phyloP scores from a whole-genome alignment of 2,113 vertebrate genomes.

The Crotalus viridis region DNA sequence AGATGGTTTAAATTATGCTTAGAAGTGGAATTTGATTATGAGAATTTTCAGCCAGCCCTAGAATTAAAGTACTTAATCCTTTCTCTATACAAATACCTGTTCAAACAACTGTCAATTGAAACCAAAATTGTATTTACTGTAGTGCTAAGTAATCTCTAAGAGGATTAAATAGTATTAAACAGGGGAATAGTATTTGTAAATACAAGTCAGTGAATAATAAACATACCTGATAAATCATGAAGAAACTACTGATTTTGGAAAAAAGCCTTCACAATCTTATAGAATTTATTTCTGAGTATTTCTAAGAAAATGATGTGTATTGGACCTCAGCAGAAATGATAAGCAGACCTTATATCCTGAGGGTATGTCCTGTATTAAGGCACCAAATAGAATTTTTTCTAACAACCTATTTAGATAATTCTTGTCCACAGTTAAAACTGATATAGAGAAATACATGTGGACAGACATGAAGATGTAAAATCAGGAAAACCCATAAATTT shows the following conservation, averaged over 20 bases:
- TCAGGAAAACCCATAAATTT: neutral
- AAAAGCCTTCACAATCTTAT: neutral
- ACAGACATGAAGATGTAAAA: neutral
- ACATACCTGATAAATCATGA: neutral
- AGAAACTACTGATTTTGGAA: neutral
- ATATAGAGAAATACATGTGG: neutral
- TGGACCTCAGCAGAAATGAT: neutral
- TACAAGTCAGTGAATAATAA: constrained; percentile 4
- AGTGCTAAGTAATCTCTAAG: constrained; percentile 23
- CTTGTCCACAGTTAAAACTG: neutral
- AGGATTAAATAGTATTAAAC: constrained; percentile 17
- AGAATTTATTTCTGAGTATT: neutral
- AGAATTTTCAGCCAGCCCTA: neutral
- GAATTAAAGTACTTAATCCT: neutral
- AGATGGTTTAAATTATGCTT: neutral
- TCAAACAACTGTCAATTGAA: neutral
- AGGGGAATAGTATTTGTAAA: constrained; percentile 14
- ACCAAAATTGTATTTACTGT: neutral
- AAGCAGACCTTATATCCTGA: neutral
- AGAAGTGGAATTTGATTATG: constrained; percentile 2
- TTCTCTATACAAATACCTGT: neutral
- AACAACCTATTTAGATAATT: neutral
- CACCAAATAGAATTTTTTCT: neutral
- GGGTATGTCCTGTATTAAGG: neutral
- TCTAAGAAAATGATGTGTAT: neutral